Evolutionary conservation across 2,113 vertebrate species (phyloP).

Genomic region (Eulemur rufifrons): DNA sequence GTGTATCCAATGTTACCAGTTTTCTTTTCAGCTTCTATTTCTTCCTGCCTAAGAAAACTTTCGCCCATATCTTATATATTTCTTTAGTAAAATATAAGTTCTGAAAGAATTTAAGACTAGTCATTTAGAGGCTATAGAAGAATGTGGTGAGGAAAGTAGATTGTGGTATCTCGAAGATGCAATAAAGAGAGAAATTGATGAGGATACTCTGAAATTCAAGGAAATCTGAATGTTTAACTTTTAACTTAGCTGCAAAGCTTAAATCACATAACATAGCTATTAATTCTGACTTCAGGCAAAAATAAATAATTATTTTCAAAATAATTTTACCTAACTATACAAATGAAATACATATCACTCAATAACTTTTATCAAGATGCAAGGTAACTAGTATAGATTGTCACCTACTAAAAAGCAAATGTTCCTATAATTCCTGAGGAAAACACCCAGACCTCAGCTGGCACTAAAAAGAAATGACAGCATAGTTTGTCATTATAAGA

Average conservation of each 20-base stretch:
- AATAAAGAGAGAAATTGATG: not conserved
- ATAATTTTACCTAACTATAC: not conserved
- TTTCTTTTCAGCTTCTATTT: not conserved
- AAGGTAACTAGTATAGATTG: not conserved
- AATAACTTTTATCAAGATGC: not conserved
- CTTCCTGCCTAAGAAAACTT: not conserved
- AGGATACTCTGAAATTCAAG: not conserved
- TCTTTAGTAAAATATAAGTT: not conserved
- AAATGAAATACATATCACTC: not conserved
- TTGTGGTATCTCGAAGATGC: not conserved
- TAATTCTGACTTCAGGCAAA: not conserved
- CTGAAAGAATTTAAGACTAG: not conserved
- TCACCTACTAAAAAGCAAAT: not conserved
- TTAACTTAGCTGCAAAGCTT: not conserved
- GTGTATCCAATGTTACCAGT: not conserved
- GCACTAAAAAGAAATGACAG: constrained; percentile 50
- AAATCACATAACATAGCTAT: not conserved
- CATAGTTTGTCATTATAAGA: constrained; percentile 36
- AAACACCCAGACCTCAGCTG: constrained; percentile 20
- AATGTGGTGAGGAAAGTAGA: not conserved
- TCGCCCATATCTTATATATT: not conserved
- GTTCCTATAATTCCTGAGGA: not conserved
- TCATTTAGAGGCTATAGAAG: not conserved
- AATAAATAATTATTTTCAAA: constrained; percentile 19
- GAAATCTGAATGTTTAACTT: constrained; percentile 28